Conservation (phyloP, 2,113 vertebrate genomes). For the Urocolius indicus region DNA sequence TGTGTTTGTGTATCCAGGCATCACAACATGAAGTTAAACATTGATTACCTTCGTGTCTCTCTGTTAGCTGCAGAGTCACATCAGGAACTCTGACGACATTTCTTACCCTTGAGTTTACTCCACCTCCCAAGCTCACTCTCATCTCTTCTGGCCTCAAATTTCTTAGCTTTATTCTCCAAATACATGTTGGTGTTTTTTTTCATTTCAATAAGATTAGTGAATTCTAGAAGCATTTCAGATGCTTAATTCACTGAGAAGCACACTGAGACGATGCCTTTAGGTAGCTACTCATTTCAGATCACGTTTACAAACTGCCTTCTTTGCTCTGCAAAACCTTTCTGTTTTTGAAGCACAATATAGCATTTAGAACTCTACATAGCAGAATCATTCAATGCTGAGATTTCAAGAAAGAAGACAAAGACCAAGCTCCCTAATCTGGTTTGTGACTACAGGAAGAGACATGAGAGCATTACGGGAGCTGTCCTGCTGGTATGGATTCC, state of each 20-base stretch:
- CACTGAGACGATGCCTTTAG: neutral
- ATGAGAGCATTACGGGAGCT: neutral
- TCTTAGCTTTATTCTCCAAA: neutral
- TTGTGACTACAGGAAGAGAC: neutral
- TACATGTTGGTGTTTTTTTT: fast-evolving
- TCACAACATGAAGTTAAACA: neutral
- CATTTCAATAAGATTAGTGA: neutral
- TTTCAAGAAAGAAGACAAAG: neutral
- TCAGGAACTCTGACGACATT: neutral
- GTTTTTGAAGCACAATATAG: neutral
- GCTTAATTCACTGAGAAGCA: neutral
- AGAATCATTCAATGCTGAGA: neutral
- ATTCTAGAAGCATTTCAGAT: neutral
- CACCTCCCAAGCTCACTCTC: neutral
- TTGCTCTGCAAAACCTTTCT: neutral
- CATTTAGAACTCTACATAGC: neutral
- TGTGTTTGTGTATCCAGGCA: neutral
- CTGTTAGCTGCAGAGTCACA: neutral
- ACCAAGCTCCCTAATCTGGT: neutral
- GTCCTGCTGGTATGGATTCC: neutral
- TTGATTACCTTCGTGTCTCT: neutral
- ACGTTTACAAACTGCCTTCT: neutral
- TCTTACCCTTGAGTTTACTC: neutral
- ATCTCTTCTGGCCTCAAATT: neutral
- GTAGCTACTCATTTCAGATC: neutral